A percentile compares a stretch with the other conserved stretches of the same genome.
These are phyloP conservation scores for Melanargia galathea DNA, from an alignment of 2,888 invertebrate genomes.

Conservation along the genomic window DNA sequence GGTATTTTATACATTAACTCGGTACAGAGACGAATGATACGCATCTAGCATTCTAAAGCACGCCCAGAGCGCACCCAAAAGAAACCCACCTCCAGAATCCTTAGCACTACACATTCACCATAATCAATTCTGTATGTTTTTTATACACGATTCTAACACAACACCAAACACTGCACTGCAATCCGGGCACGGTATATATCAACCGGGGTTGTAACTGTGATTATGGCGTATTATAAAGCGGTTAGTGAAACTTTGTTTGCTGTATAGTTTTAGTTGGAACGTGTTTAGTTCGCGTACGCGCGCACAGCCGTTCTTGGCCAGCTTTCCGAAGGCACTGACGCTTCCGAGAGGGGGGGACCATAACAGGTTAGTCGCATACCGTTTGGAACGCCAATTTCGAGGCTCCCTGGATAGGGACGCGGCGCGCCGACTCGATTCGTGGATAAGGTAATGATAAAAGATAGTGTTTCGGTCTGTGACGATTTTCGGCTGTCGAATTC, in stretches of 20 bases:
- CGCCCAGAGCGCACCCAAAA: slow-evolving; percentile 35
- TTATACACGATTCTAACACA: slow-evolving; percentile 49
- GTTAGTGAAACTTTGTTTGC: slow-evolving; percentile 34
- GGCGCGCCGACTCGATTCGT: slow-evolving; percentile 59
- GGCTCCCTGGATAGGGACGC: slow-evolving; percentile 59
- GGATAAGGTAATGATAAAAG: slow-evolving; percentile 63
- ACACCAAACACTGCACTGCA: slow-evolving; percentile 69
- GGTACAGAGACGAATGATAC: slow-evolving; percentile 19
- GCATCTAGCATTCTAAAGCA: slow-evolving; percentile 31
- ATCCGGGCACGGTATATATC: slow-evolving; percentile 53
- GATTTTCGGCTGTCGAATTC: slow-evolving; percentile 21
- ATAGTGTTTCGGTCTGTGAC: slow-evolving; percentile 46
- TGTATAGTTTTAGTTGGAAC: slow-evolving; percentile 47
- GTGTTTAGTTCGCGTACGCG: slow-evolving; percentile 57
- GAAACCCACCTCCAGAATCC: slow-evolving; percentile 73
- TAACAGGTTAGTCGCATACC: slow-evolving; percentile 78
- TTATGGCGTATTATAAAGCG: slow-evolving; percentile 14
- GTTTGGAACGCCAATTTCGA: slow-evolving; percentile 75
- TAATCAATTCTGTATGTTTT: slow-evolving; percentile 64
- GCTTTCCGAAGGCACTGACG: slow-evolving; percentile 61
- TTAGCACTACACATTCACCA: slow-evolving; percentile 65
- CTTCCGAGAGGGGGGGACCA: slow-evolving; percentile 32
- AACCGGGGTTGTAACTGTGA: slow-evolving; percentile 42
- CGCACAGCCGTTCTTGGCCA: slow-evolving; percentile 57
- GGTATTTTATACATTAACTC: background rate